Evolutionary conservation across 2,797 vertebrate species (phyloP).

Genomic region (Gallinago nigripennis): DNA sequence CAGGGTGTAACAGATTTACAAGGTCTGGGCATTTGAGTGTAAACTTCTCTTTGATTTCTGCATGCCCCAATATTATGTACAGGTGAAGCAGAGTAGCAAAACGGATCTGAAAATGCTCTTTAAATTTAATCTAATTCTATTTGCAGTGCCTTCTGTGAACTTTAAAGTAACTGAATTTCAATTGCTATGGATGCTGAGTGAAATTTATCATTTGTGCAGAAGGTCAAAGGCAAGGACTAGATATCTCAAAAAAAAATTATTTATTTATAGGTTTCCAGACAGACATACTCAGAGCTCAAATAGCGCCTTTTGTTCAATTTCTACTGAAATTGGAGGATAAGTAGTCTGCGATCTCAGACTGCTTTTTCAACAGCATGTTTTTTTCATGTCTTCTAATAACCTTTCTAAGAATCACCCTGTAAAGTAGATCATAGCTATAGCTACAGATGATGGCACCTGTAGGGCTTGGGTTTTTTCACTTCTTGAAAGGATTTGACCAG

Average conservation of each 20-base stretch:
- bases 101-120: constrained; percentile 41
- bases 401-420: not conserved
- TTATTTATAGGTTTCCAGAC: not conserved
- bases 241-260: not conserved
- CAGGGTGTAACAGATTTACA: not conserved
- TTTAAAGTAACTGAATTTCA: constrained; percentile 34
- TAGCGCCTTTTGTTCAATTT: not conserved
- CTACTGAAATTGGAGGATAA: not conserved
- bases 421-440: not conserved
- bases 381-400: not conserved
- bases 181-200: not conserved
- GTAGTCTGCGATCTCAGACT: not conserved
- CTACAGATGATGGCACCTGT: not conserved
- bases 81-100: not conserved
- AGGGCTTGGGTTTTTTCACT: not conserved
- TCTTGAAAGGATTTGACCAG: not conserved
- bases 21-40: not conserved
- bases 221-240: constrained; percentile 8
- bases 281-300: not conserved
- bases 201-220: constrained; percentile 31
- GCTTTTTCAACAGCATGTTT: not conserved
- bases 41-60: not conserved
- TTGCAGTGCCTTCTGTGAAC: constrained; percentile 51
- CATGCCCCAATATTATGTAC: not conserved
- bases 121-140: constrained; percentile 46